Percentiles rank a stretch among this genome's conserved stretches.
Evolutionary conservation across 2,888 invertebrate species (phyloP).

Genomic region (Megamerina dolium): DNA sequence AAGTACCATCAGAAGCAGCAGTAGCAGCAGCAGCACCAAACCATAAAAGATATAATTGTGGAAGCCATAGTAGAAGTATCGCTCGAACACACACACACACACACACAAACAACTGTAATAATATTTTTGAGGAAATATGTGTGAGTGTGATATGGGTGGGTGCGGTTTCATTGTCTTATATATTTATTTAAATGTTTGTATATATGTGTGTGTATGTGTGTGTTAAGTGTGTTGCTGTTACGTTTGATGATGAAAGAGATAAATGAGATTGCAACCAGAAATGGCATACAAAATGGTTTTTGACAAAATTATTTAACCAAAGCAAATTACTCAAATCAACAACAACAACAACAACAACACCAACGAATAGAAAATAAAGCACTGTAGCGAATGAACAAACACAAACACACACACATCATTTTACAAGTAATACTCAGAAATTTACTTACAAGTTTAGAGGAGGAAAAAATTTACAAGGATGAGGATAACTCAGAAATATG

Average conservation of each 20-base stretch:
- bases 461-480: constrained; percentile 2
- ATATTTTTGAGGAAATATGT: neutral
- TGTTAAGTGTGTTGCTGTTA: too few species aligned
- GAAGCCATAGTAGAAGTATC: constrained; percentile 4
- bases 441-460: neutral
- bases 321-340: constrained; percentile 6
- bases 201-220: too few species aligned
- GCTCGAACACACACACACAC: neutral
- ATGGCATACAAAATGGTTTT: constrained; percentile 7
- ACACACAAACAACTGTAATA: neutral
- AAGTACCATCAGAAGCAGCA: neutral
- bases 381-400: too few species aligned
- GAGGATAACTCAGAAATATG: too few species aligned
- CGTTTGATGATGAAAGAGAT: constrained; percentile 1
- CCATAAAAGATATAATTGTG: neutral
- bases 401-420: constrained; percentile 8
- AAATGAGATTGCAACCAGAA: constrained; percentile 8
- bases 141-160: too few species aligned
- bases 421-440: neutral
- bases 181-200: too few species aligned
- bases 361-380: neutral
- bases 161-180: too few species aligned
- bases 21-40: neutral
- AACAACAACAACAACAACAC: constrained; percentile 3
- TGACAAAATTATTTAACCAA: constrained; percentile 13